These are phyloP conservation scores for Calliopsis andreniformis DNA, from an alignment of 1,140 invertebrate genomes.

Conservation along the genomic window DNA sequence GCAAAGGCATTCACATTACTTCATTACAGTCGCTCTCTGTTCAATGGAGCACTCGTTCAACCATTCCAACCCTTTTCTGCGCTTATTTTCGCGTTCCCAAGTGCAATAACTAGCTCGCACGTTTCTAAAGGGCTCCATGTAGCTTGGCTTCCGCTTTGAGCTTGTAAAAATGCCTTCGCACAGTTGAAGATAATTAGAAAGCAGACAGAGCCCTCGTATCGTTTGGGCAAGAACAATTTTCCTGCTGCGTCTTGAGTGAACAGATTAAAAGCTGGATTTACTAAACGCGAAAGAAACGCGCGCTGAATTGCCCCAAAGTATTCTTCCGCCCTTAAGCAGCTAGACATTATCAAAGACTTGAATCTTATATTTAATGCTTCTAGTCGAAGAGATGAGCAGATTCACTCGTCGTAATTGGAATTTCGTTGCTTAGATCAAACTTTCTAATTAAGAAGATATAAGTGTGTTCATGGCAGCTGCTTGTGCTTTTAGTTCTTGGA, in stretches of 20 bases:
- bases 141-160: conserved; percentile 9
- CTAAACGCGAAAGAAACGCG: not conserved
- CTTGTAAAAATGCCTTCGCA: not conserved
- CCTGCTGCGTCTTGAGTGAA: not conserved
- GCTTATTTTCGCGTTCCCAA: conserved; percentile 15
- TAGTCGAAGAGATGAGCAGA: not conserved
- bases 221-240: conserved; percentile 30
- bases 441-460: too few relatives aligned
- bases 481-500: too few relatives aligned
- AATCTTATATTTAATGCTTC: not conserved
- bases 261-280: conserved; percentile 23
- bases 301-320: not conserved
- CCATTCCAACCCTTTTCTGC: not conserved
- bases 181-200: conserved; percentile 12
- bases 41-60: conserved; percentile 28
- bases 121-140: not conserved
- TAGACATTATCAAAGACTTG: not conserved
- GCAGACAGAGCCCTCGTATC: not conserved
- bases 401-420: too few relatives aligned
- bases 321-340: not conserved
- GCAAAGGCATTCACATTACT: conserved; percentile 9
- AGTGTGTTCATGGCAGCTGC: too few relatives aligned
- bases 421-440: too few relatives aligned
- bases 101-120: conserved; percentile 8
- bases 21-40: conserved; percentile 6